Conservation (phyloP, 2,888 invertebrate genomes). For the Ectobius pallidus region DNA sequence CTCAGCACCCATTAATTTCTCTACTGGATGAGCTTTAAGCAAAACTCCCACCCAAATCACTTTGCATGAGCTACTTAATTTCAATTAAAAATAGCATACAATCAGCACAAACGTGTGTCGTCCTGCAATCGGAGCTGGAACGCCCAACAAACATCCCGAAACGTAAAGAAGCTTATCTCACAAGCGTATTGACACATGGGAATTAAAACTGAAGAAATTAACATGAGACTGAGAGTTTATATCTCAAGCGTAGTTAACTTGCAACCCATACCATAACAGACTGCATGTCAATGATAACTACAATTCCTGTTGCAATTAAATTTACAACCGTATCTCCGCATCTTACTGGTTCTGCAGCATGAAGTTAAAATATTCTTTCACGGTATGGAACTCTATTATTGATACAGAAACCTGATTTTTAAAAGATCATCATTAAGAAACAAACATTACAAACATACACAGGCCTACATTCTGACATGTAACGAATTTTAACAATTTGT, state of each 20-base stretch:
- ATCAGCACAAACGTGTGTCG: background rate
- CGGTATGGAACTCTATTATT: too few relatives aligned
- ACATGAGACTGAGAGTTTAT: background rate
- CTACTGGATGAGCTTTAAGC: background rate
- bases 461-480: too few relatives aligned
- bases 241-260: slow-evolving; percentile 9
- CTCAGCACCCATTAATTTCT: slow-evolving; percentile 6
- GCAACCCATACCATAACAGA: background rate
- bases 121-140: background rate
- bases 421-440: too few relatives aligned
- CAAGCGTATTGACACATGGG: slow-evolving; percentile 2
- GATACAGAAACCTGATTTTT: too few relatives aligned
- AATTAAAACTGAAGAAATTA: background rate
- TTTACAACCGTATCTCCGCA: too few relatives aligned
- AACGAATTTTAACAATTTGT: too few relatives aligned
- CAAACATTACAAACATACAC: too few relatives aligned
- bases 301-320: too few relatives aligned
- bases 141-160: background rate
- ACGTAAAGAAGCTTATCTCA: slow-evolving; percentile 4
- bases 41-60: slow-evolving; percentile 22
- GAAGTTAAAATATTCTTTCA: too few relatives aligned
- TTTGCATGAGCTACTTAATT: slow-evolving; percentile 33
- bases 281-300: too few relatives aligned
- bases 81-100: slow-evolving; percentile 30
- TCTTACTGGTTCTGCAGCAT: too few relatives aligned